Base-by-base conservation (phyloP, 2,888 invertebrate species). In the Stenichneumon culpator region DNA sequence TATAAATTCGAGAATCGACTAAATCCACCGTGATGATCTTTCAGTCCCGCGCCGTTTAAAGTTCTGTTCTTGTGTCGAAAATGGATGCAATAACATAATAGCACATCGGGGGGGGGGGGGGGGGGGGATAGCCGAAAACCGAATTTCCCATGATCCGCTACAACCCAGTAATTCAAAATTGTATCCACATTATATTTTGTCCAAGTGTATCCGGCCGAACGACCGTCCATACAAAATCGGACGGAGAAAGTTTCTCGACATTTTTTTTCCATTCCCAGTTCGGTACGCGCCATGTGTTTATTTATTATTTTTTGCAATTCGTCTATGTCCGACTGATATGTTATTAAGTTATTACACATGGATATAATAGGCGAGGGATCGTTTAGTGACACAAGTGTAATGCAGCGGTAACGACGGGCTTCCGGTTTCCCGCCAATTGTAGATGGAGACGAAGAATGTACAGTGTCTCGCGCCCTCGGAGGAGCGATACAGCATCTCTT, bases 201-300 rank as follows among this genome's bases (percentile, higher is more conserved):
- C 2, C 11, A 11, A 39, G 39, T 39, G 11, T 11, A 39, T 9
- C 9, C 3, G 39, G 39, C 11, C 9, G 11, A 39, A 39, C 11
- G 39, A 39, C 11, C 2, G 39, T 39, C 11, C 39, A 11, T 39
- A 39, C 39, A 39, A 39, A 39, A 11, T 16, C 50, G 28, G 32
- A 63, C 2, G 36, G 60, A 67, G 77, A 77, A 68, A 77, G 77
- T 68, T 67, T 22, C 22, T 14, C 25, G 16, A 32, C 22, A 36
- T 22, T 65, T 67, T 52, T 54, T 39, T 57, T 39, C 39, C 25
- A 11, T 11, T 19, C 11, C 9, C 54, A 3, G 19, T 22, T 11
- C 19, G 7, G 19, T 7, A 19, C 22, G 36, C 25, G 39, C 9
- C 28, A 11, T 25, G 7, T 6, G 3, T 2, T 39, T 36, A 9